Evolutionary conservation across 2,888 invertebrate species (phyloP), one percentile per base, ranked within the genome.

Genomic region (Mythimna albipuncta): DNA sequence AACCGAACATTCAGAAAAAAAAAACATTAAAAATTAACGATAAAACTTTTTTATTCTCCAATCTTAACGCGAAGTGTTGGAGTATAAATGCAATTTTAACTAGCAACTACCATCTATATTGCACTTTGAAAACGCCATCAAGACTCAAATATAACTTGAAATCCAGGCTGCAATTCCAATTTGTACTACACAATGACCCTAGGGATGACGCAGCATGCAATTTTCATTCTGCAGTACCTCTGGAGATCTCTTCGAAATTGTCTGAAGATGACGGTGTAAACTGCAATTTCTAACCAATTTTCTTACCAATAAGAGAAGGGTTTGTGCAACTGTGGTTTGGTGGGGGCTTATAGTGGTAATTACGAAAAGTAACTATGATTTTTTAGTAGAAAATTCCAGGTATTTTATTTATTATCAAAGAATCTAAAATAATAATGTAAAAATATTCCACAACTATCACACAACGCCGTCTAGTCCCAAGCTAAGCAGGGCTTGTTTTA

Each of bases 151-250:
- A 44, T 26, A 35, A 44, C 44, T 47, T 50, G n/a, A 66, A 58
- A 41, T 52, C 11, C 38, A 38, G 26, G 47, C 52, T 52, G 57
- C 54, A 81, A 64, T 66, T 52, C 59, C 61, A 81, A 76, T 79
- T 77, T 71, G 57, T 54, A 76, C 62, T 57, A 67, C 11, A 38
- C 19, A 10, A 19, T 55, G 44, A 38, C 66, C 32, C 67, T 13
- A 3, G 64, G 54, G 77, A 61, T 10, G 16, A 6, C 1, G 54
- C 35, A n/a, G 58, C 50, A 26, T 50, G 57, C 65, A 79, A 81
- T 82, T 68, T 81, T 79, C 64, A 72, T 68, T 70, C n/a, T 64
- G 52, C 55, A 41, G n/a, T 69, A 68, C 72, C 79, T 26, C 13
- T 35, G 72, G 79, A 65, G 19, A 41, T 47, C 26, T 47, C 38